Evolutionary conservation across 2,797 vertebrate genomes (phyloP), one percentile per base, ranked within the genome.

Genomic region (Falco concolor): DNA sequence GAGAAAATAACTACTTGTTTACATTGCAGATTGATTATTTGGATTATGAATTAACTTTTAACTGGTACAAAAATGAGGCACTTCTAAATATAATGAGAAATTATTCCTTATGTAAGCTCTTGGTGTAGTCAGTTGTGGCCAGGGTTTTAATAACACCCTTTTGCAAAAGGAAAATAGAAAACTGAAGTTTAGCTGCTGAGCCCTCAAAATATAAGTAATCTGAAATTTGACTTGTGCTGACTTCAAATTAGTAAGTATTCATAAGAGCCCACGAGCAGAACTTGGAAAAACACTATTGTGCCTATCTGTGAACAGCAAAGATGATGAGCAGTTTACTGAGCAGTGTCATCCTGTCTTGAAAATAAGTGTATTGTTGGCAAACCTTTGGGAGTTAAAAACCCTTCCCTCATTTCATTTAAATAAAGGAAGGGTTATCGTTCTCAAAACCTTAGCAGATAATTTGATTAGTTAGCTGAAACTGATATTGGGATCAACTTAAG

Each of bases 381-480:
- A 92, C 56, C 78, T 93, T 36, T 80, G 47, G 32, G 61, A 97
- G 78, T 80, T 94, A 92, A 89, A 91, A 96, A 93, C 57, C 89
- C 69, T 88, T 89, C 80, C 77, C 54, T 97, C 53, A 5, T 81
- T 97, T 98, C 77, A 86, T 93, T 97, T 97, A 96, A 97, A 96
- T 96, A 95, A 97, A 96, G 93, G 72, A 80, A 94, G 80, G 61
- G 47, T 95, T 97, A 92, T 97, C 76, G 90, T 97, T 97, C 75
- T 73, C 76, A 85, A 95, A 95, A 96, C 84, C 75, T 84, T 89
- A 92, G 79, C 64, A 97, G 94, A 96, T 97, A 96, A 97, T 97
- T 96, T 97, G 93, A 93, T 97, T 97, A 96, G 90, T 83, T 96
- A 87, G 88, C 94, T 97, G 90, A 97, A 97, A 97, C 81, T 97